Base-by-base conservation (phyloP, 2,113 vertebrate genomes). In the Andinoacara biseriatus region DNA sequence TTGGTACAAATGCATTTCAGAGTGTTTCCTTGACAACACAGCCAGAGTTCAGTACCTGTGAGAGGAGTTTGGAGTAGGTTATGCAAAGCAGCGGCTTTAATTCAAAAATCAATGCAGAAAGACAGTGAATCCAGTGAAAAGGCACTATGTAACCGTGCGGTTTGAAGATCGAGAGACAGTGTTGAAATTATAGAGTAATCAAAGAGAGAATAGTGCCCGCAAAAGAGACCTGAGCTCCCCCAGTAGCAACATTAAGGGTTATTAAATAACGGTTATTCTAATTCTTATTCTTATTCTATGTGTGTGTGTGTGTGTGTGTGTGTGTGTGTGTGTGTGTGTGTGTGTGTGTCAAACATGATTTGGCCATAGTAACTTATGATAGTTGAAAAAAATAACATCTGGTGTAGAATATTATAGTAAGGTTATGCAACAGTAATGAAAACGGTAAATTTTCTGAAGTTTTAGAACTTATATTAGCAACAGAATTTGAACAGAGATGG, bases 1-100 rank as follows among this genome's bases (percentile, higher is more conserved):
- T 5, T 38, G 38, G 22, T 60, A 54, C 52, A 67, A 61, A 26
- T 52, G 46, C n/a, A 7, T 59, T 24, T 58, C 46, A 40, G 56
- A 18, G 14, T 61, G 72, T 74, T 72, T 63, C 77, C 62, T 31
- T 62, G 72, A 65, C 63, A 65, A 78, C 58, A 24, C 22, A 62
- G 52, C 8, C 22, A 6, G 9, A 33, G 31, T 43, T 77, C 56
- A 58, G 0, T 14, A 18, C 6, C 24, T 31, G 4, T n/a, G 17
- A 72, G 58, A 5, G 11, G 20, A 40, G 14, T 49, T 61, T 14
- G 4, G 18, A 4, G 63, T 24, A 10, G 13, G 22, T 79, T 29
- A 35, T 67, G 11, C 17, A 75, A 60, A 56, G 40, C 56, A 40
- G 62, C 9, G 43, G 67, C 17, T 69, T 61, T 52, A 13, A 61